phyloP scores from a whole-genome alignment of 2,888 invertebrate species.

The Erynnis tages region DNA sequence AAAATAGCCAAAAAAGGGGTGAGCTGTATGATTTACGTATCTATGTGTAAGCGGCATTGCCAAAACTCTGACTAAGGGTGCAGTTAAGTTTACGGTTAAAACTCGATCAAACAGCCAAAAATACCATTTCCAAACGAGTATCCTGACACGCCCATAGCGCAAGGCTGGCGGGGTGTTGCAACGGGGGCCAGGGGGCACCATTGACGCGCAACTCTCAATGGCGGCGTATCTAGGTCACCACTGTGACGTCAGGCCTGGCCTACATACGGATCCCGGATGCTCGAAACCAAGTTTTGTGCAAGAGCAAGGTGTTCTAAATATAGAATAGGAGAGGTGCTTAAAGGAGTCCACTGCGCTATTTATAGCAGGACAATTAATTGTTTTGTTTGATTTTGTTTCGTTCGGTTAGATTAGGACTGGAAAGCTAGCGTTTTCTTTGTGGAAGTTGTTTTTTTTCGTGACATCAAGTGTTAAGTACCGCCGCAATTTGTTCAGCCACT shows the following conservation, averaged over 20 bases:
- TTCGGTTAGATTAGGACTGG: too few species aligned
- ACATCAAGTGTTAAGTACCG: too few species aligned
- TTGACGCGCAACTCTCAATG: slow-evolving; percentile 80
- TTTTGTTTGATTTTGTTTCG: not conserved
- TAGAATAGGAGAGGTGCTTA: slow-evolving; percentile 43
- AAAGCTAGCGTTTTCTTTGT: too few species aligned
- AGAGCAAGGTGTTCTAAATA: slow-evolving; percentile 62
- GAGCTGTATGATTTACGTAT: too few species aligned
- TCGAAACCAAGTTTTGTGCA: slow-evolving; percentile 51
- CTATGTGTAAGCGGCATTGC: too few species aligned
- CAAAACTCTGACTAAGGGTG: too few species aligned
- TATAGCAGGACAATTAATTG: too few species aligned
- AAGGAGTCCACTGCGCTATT: slow-evolving; percentile 10
- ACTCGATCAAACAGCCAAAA: too few species aligned
- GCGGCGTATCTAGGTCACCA: slow-evolving; percentile 72
- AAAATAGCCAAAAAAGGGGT: too few species aligned
- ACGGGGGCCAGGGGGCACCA: slow-evolving; percentile 57
- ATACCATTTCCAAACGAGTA: slow-evolving; percentile 2
- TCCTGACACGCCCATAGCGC: slow-evolving; percentile 38
- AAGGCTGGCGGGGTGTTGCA: slow-evolving; percentile 45
- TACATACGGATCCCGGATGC: slow-evolving; percentile 69
- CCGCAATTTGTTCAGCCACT: too few species aligned
- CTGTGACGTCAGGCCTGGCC: slow-evolving; percentile 74
- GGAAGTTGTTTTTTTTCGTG: too few species aligned
- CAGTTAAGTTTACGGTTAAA: too few species aligned